phyloP scores from a whole-genome alignment of 2,797 vertebrate species.

The Sebastes miniatus region DNA sequence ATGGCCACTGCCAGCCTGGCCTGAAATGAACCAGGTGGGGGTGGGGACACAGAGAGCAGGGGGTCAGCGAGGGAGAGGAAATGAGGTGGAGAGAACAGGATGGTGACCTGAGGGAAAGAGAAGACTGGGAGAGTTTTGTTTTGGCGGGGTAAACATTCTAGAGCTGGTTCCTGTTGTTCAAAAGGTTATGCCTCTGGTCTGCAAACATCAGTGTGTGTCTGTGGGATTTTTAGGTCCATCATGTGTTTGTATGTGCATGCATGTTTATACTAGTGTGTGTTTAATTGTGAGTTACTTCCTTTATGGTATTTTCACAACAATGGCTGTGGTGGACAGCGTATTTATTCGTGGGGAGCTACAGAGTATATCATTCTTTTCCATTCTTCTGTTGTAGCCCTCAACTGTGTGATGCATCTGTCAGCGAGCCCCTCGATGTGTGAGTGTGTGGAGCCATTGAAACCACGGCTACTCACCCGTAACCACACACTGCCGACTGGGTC shows the following conservation, averaged over 20 bases:
- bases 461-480: conserved; percentile 70
- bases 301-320: conserved; percentile 60
- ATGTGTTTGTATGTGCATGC: conserved; percentile 34
- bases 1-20: conserved; percentile 56
- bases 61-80: conserved; percentile 32
- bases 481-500: conserved; percentile 63
- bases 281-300: conserved; percentile 46
- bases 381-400: conserved; percentile 35
- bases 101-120: conserved; percentile 17
- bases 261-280: conserved; percentile 38
- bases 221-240: neutral
- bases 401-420: conserved; percentile 54
- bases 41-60: neutral
- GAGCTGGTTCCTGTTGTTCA: conserved; percentile 29
- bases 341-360: conserved; percentile 53
- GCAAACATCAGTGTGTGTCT: conserved; percentile 17
- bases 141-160: conserved; percentile 42
- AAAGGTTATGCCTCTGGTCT: conserved; percentile 13
- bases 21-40: conserved; percentile 62
- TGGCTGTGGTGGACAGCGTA: conserved; percentile 39
- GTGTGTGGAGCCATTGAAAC: conserved; percentile 57
- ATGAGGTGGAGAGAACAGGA: conserved; percentile 24
- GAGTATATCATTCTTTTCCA: conserved; percentile 26
- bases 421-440: conserved; percentile 22
- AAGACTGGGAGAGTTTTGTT: conserved; percentile 30